Base-by-base conservation (phyloP, 2,888 invertebrate species). In the Drosophila limbata region DNA sequence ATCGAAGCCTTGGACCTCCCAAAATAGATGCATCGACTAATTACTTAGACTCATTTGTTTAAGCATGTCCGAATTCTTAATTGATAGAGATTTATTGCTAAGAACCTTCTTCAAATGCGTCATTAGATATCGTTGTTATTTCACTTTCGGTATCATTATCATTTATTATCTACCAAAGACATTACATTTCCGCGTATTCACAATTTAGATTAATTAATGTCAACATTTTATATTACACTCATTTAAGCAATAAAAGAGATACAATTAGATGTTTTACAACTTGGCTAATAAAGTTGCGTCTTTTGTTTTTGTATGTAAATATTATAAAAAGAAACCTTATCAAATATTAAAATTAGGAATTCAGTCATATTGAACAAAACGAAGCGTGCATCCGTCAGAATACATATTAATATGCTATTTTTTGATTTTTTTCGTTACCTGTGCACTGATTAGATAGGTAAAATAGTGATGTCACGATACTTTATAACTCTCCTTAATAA, bases 21-120 rank as follows among this genome's bases (percentile, higher is more conserved):
- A 28, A 74, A 67, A 59, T 62, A 67, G 25, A 53, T 4, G 4
- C 40, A 33, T 53, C 67, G 52, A 63, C 51, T 53, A 72, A 63
- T 55, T 21, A 11, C 3, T 11, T 11, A 1, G 6, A 9, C 9
- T 11, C 15, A 19, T 9, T 45, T 31, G 15, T 11, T 8, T 1
- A 11, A 3, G 3, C 5, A 37, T n/a, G 37, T 37, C 37, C n/a
- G 2, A 37, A 5, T 2, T 2, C n/a, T 37, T 37, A 5, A 37
- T n/a, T 25, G 37, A 55, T 42, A 31, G 9, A 33, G 33, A 33
- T 45, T 42, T 53, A 10, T 19, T 5, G 28, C 15, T 11, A 2
- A 5, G 50, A 52, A 21, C 37, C 37, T 51, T 31, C 19, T 9
- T 13, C 10, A 19, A 45, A 11, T 25, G 37, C 57, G 35, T 47